Evolutionary conservation across 1,140 invertebrate genomes (phyloP).

Genomic region (Asbolus verrucosus): DNA sequence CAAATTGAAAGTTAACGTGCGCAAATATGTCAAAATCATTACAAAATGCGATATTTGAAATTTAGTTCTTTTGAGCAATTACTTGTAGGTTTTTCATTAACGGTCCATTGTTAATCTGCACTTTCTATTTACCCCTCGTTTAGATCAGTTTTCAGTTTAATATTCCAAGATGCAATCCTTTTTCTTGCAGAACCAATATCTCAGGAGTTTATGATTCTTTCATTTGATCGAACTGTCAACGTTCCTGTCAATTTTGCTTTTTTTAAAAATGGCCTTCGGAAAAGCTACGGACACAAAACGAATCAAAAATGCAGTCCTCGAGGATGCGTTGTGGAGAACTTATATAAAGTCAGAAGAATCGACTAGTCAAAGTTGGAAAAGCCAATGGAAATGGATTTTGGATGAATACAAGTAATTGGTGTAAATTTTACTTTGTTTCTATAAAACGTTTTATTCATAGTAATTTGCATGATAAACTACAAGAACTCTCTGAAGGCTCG

Average conservation of each 20-base stretch:
- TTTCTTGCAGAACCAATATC: too few relatives aligned
- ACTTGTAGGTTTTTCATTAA: neutral
- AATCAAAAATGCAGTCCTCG: conserved; percentile 21
- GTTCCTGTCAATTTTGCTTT: neutral
- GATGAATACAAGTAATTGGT: conserved; percentile 15
- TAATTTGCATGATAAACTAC: conserved; percentile 1
- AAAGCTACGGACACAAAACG: neutral
- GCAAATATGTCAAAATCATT: conserved; percentile 1
- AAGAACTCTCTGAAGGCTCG: neutral
- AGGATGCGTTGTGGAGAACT: neutral
- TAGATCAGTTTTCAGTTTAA: neutral
- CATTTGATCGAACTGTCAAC: too few relatives aligned
- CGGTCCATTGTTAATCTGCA: conserved; percentile 4
- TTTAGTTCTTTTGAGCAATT: conserved; percentile 29
- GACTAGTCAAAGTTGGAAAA: conserved; percentile 7
- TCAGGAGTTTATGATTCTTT: too few relatives aligned
- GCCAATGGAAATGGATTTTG: conserved; percentile 5
- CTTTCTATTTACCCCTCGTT: conserved; percentile 36
- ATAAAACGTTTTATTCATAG: neutral
- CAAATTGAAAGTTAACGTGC: neutral
- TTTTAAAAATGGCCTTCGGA: conserved; percentile 10
- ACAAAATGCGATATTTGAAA: conserved; percentile 7
- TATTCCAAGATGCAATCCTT: too few relatives aligned
- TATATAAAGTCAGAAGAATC: neutral
- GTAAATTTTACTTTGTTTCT: neutral